Base-by-base conservation (phyloP, 2,888 invertebrate genomes). In the Dasysyrphus tricinctus region DNA sequence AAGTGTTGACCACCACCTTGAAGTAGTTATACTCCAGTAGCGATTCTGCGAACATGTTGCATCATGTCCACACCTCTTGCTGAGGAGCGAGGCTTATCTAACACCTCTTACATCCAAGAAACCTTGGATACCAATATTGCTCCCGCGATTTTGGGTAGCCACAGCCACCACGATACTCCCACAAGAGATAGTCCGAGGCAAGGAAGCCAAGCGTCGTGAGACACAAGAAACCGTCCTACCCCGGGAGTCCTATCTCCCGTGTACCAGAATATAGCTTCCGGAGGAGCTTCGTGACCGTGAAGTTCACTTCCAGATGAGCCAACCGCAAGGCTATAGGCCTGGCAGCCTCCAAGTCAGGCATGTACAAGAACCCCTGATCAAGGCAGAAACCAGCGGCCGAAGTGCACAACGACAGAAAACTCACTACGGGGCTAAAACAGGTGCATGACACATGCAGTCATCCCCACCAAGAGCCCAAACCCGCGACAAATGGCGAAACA, bases 241-340 rank as follows among this genome's bases (percentile, higher is more conserved):
- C 5, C 2, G 9, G 49, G 16, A 12, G 24, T 7, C 1, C n/a
- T n/a, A 44, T 44, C 47, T 16, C 16, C 47, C 47, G 24, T 51
- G 51, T 51, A 51, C 51, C 51, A 51, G 51, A 51, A 51, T 12
- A 24, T 51, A 51, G 51, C 51, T 54, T 24, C 51, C 29, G 19
- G 19, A 19, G 49, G 49, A 49, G 49, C 49, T 19, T 49, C 49
- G 19, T 5, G 9, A 49, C 49, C 51, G 51, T 54, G 29, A 54
- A 54, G 51, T 24, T 54, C 24, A 54, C 51, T 54, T 29, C 51
- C 29, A 54, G 29, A 29, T 54, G 11, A 49, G 11, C 19, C 7
- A n/a, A n/a, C 11, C 49, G 0, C 11, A 49, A 9, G 0, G 49
- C 44, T n/a, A 5, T 0, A 19, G 49, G 49, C 49, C 49, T 49